These are phyloP conservation scores for Acutogordius australiensis DNA, from an alignment of 2,888 invertebrate genomes.

Conservation along the genomic window DNA sequence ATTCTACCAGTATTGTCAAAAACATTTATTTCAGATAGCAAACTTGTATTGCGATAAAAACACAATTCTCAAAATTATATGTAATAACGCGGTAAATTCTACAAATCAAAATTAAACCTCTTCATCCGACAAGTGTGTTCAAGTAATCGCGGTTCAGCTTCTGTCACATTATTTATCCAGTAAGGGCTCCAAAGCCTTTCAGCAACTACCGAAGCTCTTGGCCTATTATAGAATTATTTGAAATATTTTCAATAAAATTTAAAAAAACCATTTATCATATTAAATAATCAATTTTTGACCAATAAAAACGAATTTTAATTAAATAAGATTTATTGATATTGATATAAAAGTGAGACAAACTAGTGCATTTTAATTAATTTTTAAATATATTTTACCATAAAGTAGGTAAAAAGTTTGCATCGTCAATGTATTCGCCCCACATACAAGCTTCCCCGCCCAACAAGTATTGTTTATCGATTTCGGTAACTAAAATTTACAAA, in stretches of 20 bases:
- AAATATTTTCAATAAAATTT: slow-evolving; percentile 13
- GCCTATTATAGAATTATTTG: slow-evolving; percentile 25
- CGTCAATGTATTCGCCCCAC: slow-evolving; percentile 62
- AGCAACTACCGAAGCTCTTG: slow-evolving; percentile 51
- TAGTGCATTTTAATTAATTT: not conserved
- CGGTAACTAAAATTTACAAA: no score
- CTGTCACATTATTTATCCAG: slow-evolving; percentile 22
- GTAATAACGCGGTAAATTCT: no score
- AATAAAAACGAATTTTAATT: not conserved
- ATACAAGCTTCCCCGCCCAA: slow-evolving; percentile 68
- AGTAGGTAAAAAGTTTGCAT: slow-evolving; percentile 31
- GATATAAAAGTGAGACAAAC: not conserved
- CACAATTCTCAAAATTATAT: no score
- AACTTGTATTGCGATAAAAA: no score
- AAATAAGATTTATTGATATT: no score
- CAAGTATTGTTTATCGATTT: slow-evolving; percentile 33
- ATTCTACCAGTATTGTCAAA: not conserved
- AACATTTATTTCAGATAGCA: not conserved
- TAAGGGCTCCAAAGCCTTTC: slow-evolving; percentile 48
- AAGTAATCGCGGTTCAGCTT: slow-evolving; percentile 35
- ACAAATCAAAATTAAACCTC: no score
- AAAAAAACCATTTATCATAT: not conserved
- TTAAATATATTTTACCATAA: slow-evolving; percentile 33
- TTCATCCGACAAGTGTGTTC: slow-evolving; percentile 43
- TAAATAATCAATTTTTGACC: not conserved